Evolutionary conservation across 2,888 invertebrate species (phyloP).

Genomic region (Cabera pusaria): DNA sequence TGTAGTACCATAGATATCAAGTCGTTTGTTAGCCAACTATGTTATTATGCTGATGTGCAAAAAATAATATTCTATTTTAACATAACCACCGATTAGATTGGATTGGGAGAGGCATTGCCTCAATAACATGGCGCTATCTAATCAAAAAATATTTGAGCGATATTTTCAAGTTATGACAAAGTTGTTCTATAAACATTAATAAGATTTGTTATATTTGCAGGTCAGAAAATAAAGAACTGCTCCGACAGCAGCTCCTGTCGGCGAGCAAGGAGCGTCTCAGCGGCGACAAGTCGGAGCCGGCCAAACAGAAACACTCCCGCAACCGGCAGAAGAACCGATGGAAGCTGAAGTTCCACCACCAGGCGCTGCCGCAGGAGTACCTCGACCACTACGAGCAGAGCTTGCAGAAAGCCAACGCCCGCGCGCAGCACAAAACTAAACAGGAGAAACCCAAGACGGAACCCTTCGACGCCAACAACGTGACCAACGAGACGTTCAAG

Average conservation of each 20-base stretch:
- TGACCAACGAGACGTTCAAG: constrained; percentile 86
- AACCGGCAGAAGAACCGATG: constrained; percentile 86
- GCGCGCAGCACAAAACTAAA: constrained; percentile 48
- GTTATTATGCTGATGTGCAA: no score
- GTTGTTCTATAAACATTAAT: no score
- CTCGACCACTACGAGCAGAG: constrained; percentile 91
- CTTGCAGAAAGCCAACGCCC: constrained; percentile 79
- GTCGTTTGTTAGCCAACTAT: no score
- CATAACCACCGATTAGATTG: no score
- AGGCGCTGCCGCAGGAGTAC: constrained; percentile 90
- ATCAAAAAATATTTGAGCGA: no score
- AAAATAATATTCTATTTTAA: no score
- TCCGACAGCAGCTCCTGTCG: constrained; percentile 70
- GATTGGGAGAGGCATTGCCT: no score
- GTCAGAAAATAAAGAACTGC: constrained; percentile 72
- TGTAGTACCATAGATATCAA: no score
- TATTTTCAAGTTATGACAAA: no score
- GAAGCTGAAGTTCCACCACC: constrained; percentile 92
- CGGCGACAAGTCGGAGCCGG: constrained; percentile 54
- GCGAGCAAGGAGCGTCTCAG: constrained; percentile 64
- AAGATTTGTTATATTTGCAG: no score
- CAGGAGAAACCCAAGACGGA: constrained; percentile 65
- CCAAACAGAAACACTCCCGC: constrained; percentile 62
- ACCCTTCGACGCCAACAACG: constrained; percentile 61
- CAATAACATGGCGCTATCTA: no score